phyloP scores from a whole-genome alignment of 92 coral and sea anemone genomes.

The Parazoanthus swiftii region DNA sequence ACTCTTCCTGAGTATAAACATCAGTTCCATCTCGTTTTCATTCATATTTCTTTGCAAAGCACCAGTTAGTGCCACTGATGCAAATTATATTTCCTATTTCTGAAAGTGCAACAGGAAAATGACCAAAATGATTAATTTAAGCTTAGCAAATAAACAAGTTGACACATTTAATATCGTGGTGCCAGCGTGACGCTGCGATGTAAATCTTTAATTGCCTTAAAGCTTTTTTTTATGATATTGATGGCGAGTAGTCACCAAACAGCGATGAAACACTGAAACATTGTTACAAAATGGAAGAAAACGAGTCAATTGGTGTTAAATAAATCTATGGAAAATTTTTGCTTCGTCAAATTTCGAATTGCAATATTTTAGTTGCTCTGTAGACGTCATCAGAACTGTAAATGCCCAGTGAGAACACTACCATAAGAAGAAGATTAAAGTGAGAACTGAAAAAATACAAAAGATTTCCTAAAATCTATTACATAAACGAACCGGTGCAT shows the following conservation, averaged over 20 bases:
- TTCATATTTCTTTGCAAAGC: not conserved
- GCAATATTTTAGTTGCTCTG: not conserved
- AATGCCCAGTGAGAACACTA: not conserved
- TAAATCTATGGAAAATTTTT: not conserved
- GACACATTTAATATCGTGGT: constrained; percentile 40
- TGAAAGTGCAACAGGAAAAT: constrained; percentile 24
- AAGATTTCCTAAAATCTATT: not conserved
- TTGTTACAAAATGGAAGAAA: not conserved
- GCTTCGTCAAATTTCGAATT: not conserved
- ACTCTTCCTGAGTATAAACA: not conserved
- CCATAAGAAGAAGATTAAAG: not conserved
- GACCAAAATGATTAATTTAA: constrained; percentile 23
- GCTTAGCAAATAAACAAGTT: constrained; percentile 25
- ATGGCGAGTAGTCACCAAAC: not conserved
- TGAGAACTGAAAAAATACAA: not conserved
- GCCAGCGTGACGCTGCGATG: constrained; percentile 29
- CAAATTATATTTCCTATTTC: not conserved
- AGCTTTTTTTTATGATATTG: not conserved
- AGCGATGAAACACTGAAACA: constrained; percentile 38
- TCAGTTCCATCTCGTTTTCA: not conserved
- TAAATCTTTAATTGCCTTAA: constrained; percentile 33
- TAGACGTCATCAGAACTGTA: not conserved
- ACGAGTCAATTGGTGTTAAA: not conserved
- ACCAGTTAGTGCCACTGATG: constrained; percentile 21
- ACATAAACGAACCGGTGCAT: not conserved